Evolutionary conservation across 2,113 vertebrate species (phyloP), one percentile per base, ranked within the genome.

Genomic region (Carassius gibelio): DNA sequence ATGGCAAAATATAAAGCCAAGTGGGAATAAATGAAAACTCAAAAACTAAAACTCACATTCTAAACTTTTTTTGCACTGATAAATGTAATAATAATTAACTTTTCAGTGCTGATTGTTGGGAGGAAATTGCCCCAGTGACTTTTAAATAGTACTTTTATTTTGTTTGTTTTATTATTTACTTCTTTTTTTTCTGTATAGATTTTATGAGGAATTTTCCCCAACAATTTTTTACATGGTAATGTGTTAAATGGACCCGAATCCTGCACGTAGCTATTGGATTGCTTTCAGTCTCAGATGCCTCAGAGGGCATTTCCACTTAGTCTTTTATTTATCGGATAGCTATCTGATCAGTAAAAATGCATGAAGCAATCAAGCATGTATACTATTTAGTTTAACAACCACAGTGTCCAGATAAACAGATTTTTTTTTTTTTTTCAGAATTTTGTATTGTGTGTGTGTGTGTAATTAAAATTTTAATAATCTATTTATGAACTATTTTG

Each of bases 341-440:
- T 55, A 13, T 78, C 75, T 59, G 52, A 36, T 55, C 52, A 59
- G 75, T 78, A 59, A 38, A 78, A 59, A 78, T 78, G 15, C 17
- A 78, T 59, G 52, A 59, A 78, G 75, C 11, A 36, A 77, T 34
- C 50, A 52, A 57, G 50, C 13, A 55, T 52, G 21, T 42, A 77
- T 21, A 55, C 48, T 26, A 17, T 26, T 76, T 34, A 52, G 50
- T 34, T 77, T 21, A 77, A 57, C 50, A 4, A 21, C 45, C 48
- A 57, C 23, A 77, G n/a, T 77, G 52, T 36, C 6, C 30, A 45
- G 8, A 45, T 48, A 48, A 11, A 48, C 3, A 48, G 30, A 30
- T 1, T 30, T 30, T 30, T 30, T 30, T 30, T 38, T 36, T 36
- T 36, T 2, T 36, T n/a, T n/a, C n/a, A n/a, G 36, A 38, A 38